These are phyloP conservation scores for Ptilonorhynchus violaceus DNA, from an alignment of 2,113 vertebrate genomes.

Conservation along the genomic window DNA sequence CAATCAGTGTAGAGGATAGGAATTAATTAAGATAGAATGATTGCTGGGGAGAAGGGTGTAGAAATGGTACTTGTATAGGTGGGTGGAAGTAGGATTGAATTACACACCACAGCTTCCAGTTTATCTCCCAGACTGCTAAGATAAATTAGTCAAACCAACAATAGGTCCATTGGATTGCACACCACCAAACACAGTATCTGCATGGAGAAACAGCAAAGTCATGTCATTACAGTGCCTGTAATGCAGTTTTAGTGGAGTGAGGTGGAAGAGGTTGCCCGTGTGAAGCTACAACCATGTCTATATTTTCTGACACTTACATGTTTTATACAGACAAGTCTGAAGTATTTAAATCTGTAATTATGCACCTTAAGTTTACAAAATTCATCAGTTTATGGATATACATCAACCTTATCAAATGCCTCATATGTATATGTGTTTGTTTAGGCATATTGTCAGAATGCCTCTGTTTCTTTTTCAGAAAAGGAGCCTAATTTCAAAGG, in stretches of 20 bases:
- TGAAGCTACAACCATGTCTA: background rate
- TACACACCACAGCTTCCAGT: background rate
- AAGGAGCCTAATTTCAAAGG: conserved; percentile 11
- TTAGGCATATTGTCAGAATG: background rate
- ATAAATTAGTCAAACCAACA: background rate
- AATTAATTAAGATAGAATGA: background rate
- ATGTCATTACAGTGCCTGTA: background rate
- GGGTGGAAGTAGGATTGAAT: background rate
- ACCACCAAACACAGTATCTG: background rate
- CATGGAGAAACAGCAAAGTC: background rate
- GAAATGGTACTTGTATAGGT: background rate
- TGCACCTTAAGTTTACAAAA: background rate
- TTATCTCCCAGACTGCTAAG: background rate
- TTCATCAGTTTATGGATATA: background rate
- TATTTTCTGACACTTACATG: background rate
- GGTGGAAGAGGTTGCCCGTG: background rate
- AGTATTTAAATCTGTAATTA: background rate
- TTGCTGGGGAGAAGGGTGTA: background rate
- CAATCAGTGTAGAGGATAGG: background rate
- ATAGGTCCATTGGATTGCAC: background rate
- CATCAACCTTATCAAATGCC: background rate
- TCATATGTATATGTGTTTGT: background rate
- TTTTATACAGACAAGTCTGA: background rate
- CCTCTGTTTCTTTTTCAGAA: background rate
- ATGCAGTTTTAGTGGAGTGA: background rate